phyloP scores from a whole-genome alignment of 1,140 invertebrate genomes.

The Brachystomella parvula region DNA sequence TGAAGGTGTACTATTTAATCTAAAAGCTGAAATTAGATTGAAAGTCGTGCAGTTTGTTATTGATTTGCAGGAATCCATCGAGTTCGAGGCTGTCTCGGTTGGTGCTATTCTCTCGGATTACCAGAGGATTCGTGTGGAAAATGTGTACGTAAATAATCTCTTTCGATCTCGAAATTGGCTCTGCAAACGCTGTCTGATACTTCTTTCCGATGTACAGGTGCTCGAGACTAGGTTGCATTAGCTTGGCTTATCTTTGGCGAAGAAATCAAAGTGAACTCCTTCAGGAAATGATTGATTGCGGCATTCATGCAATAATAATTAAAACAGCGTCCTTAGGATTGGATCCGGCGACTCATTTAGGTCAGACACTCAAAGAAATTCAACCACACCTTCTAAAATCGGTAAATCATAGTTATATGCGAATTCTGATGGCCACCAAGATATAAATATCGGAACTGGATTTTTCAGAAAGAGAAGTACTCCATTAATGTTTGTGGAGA shows the following conservation, averaged over 20 bases:
- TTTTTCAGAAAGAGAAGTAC: slow-evolving; percentile 75
- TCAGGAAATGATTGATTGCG: slow-evolving; percentile 93
- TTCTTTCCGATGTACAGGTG: slow-evolving; percentile 55
- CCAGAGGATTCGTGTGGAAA: slow-evolving; percentile 92
- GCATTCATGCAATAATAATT: slow-evolving; percentile 87
- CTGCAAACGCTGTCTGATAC: background rate
- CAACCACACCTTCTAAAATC: slow-evolving; percentile 76
- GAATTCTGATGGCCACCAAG: background rate
- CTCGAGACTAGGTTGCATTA: slow-evolving; percentile 73
- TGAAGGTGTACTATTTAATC: slow-evolving; percentile 58
- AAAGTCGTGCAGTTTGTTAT: slow-evolving; percentile 17
- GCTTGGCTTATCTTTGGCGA: slow-evolving; percentile 88
- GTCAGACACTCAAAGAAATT: slow-evolving; percentile 73
- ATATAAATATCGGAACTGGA: slow-evolving; percentile 13
- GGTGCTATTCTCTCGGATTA: slow-evolving; percentile 97
- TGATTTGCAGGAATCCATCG: slow-evolving; percentile 63
- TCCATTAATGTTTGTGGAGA: slow-evolving; percentile 96
- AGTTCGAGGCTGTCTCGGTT: slow-evolving; percentile 85
- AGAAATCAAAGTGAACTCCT: slow-evolving; percentile 86
- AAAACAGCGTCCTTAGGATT: slow-evolving; percentile 92
- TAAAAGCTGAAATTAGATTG: background rate
- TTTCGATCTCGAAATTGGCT: background rate
- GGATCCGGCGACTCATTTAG: slow-evolving; percentile 75
- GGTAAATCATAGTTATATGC: slow-evolving; percentile 46
- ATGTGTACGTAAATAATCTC: slow-evolving; percentile 69